Evolutionary conservation across 2,113 vertebrate species (phyloP), one percentile per base, ranked within the genome.

Genomic region (Brachyistius frenatus): DNA sequence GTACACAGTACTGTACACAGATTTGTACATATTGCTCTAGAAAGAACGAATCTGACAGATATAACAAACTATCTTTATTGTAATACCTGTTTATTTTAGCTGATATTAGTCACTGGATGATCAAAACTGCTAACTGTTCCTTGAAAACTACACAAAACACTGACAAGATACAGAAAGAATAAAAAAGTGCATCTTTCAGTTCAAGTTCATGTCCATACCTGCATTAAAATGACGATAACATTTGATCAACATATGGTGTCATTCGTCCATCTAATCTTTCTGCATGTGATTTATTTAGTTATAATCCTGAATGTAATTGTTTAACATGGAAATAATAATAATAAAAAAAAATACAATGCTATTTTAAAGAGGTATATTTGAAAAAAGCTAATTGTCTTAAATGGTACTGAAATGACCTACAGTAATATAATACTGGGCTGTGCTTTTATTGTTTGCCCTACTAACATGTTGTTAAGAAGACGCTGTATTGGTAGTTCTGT

Each of bases 221-320:
- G 60, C 76, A 80, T 81, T 70, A 69, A 88, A 77, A 81, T 49
- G 63, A 90, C 75, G 35, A 73, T 76, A 72, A 85, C 68, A 78
- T 88, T 78, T 70, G 61, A 75, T 78, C 84, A 81, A 53, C 49
- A 72, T 62, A 93, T 90, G 90, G 92, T 93, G 86, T 93, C 93
- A 90, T 90, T 87, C 67, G 92, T 94, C 94, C 94, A 94, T 95
- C 95, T 95, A 93, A 92, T 95, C 95, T 95, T 91, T 96, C 93
- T 97, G 96, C 96, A 97, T 97, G 97, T 95, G 94, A 95, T 92
- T 92, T 93, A 93, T 94, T 85, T 91, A 90, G 88, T 95, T 95
- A 95, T 94, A 93, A 94, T 94, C 93, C 93, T 97, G 94, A 96
- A 95, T 96, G 95, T 96, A 95, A 95, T 95, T 94, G 95, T 95